phyloP scores from a whole-genome alignment of 1,140 invertebrate genomes.

The Trachymyrmex septentrionalis region DNA sequence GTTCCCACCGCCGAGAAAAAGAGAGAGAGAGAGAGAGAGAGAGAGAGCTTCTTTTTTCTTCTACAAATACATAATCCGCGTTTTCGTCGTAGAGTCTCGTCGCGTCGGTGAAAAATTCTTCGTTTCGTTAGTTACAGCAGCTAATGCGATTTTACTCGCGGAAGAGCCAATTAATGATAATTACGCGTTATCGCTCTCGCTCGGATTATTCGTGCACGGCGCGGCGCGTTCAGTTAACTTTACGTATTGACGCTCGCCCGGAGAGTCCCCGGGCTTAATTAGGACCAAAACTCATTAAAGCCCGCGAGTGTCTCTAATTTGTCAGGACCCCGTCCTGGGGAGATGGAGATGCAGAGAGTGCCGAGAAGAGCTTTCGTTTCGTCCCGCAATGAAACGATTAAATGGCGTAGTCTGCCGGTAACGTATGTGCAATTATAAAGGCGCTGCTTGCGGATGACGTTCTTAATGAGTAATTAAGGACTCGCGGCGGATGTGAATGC shows the following conservation, averaged over 20 bases:
- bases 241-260: constrained; percentile 56
- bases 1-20: not conserved
- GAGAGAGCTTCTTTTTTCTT: not conserved
- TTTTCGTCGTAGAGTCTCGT: not conserved
- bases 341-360: constrained; percentile 10
- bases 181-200: constrained; percentile 50
- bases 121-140: not conserved
- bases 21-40: no score
- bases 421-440: constrained; percentile 58
- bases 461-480: constrained; percentile 45
- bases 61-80: not conserved
- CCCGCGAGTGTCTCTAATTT: constrained; percentile 56
- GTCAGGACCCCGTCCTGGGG: constrained; percentile 35
- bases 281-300: constrained; percentile 60
- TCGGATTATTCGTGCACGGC: constrained; percentile 41
- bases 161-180: constrained; percentile 61
- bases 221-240: constrained; percentile 50
- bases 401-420: constrained; percentile 54
- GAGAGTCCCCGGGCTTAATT: constrained; percentile 55
- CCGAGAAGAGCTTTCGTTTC: constrained; percentile 34
- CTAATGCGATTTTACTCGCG: constrained; percentile 47
- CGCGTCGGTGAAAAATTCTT: constrained; percentile 24
- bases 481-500: not conserved
- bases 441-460: constrained; percentile 48
- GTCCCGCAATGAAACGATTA: constrained; percentile 54